A percentile compares a stretch with the other conserved stretches of the same genome.
phyloP scores from a whole-genome alignment of 2,113 vertebrate species.

The Brienomyrus brachyistius region DNA sequence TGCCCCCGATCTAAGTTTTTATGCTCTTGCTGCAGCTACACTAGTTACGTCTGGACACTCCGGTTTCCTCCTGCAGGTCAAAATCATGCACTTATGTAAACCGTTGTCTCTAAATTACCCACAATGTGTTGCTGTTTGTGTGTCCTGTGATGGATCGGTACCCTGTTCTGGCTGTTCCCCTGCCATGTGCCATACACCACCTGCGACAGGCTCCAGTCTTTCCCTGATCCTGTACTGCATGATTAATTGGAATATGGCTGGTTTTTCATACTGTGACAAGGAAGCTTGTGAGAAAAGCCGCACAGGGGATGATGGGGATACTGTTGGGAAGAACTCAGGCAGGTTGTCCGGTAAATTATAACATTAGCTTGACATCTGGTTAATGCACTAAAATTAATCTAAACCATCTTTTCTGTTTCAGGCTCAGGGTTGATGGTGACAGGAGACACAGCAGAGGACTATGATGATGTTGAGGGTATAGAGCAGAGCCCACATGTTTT shows the following conservation, averaged over 20 bases:
- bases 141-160: too few relatives aligned
- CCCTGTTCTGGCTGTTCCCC: too few relatives aligned
- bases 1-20: neutral
- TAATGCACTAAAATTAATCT: too few relatives aligned
- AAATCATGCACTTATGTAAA: too few relatives aligned
- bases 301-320: neutral
- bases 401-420: too few relatives aligned
- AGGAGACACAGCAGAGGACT: neutral
- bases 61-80: neutral
- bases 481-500: neutral
- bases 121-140: too few relatives aligned
- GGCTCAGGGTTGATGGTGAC: neutral
- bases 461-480: neutral
- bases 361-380: neutral
- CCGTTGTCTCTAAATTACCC: too few relatives aligned
- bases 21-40: neutral
- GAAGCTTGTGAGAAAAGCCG: neutral
- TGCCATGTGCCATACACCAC: too few relatives aligned
- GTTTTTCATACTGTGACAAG: neutral
- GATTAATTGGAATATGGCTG: neutral
- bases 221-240: neutral
- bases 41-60: neutral
- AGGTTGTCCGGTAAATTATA: neutral
- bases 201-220: neutral
- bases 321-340: neutral